Evolutionary conservation across 2,797 vertebrate genomes (phyloP).

Genomic region (Apodemus agrarius): DNA sequence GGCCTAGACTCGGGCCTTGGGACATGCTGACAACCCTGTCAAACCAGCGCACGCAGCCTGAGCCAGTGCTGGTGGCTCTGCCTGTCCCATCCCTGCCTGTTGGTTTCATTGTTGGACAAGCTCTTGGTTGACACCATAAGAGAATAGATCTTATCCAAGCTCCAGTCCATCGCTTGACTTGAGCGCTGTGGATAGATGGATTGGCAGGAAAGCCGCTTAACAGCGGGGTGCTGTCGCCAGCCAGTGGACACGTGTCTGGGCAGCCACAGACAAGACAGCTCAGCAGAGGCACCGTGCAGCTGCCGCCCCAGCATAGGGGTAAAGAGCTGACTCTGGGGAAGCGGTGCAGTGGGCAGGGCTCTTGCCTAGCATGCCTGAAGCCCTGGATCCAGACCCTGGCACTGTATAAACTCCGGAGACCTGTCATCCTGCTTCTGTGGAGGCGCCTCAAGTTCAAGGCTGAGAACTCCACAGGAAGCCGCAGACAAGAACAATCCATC

Average conservation of each 20-base stretch:
- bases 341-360: rapidly evolving
- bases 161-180: background rate
- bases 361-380: background rate
- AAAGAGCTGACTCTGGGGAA: background rate
- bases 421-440: no score
- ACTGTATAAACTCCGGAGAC: background rate
- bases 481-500: background rate
- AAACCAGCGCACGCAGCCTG: background rate
- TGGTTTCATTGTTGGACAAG: background rate
- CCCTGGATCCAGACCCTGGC: background rate
- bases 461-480: background rate
- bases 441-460: background rate
- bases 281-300: rapidly evolving
- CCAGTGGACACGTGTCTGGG: background rate
- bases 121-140: background rate
- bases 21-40: background rate
- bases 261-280: background rate
- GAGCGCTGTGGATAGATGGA: background rate
- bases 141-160: background rate
- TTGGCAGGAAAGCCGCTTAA: background rate
- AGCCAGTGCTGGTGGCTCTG: background rate
- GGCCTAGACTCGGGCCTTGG: background rate
- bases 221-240: background rate
- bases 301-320: rapidly evolving
- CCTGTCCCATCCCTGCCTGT: background rate